Conservation (phyloP, 2,888 invertebrate genomes). For the Sarcophaga rosellei region DNA sequence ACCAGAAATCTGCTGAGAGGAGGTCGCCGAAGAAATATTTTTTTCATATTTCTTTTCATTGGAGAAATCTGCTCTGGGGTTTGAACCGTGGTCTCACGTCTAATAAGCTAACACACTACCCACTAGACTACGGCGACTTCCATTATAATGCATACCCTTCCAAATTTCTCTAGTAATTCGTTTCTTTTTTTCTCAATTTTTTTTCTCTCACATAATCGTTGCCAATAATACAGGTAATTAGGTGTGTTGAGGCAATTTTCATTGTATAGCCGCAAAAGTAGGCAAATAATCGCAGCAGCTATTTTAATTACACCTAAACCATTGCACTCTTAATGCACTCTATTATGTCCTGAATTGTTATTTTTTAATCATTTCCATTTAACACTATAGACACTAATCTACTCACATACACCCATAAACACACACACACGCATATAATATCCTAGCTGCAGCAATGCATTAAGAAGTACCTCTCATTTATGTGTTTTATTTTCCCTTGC, state of each 20-base stretch:
- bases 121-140: no score
- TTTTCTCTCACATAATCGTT: no score
- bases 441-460: not conserved
- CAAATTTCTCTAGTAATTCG: no score
- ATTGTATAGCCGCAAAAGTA: constrained; percentile 71
- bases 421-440: not conserved
- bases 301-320: constrained; percentile 67
- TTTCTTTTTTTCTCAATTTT: no score
- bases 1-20: no score
- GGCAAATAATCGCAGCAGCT: constrained; percentile 66
- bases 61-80: no score
- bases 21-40: no score
- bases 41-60: no score
- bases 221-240: constrained; percentile 10
- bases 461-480: constrained; percentile 32
- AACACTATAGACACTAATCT: constrained; percentile 7
- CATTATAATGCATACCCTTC: no score
- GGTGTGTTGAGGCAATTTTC: constrained; percentile 11
- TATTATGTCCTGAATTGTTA: constrained; percentile 3
- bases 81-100: no score
- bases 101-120: no score
- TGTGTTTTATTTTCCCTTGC: not conserved
- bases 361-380: constrained; percentile 44
- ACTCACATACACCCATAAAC: constrained; percentile 13
- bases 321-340: constrained; percentile 50